Evolutionary conservation across 2,888 invertebrate genomes (phyloP), one percentile per base, ranked within the genome.

Genomic region (Penaeus monodon): DNA sequence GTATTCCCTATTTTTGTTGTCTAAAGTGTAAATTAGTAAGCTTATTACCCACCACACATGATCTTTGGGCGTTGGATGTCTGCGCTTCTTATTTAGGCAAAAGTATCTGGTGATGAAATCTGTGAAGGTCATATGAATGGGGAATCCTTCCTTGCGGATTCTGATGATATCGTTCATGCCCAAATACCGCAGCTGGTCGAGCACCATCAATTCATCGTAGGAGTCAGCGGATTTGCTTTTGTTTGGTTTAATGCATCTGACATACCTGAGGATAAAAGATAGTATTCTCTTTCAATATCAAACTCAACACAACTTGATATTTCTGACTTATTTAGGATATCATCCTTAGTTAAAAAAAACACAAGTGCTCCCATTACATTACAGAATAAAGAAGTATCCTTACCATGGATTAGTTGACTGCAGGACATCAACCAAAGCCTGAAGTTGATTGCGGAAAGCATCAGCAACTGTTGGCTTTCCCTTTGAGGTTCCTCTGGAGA

Each of bases 161-260:
- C 97, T 94, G 91, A 98, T 97, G 90, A 98, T 97, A 92, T 98
- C 97, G 92, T 97, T 94, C 97, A 98, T 97, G 89, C 97, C 98
- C 89, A 98, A 94, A 93, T 98, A 98, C 91, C 95, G 95, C 81
- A 98, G 93, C 92, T 98, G 98, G 91, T 97, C 97, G 91, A 96
- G 93, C 2, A 98, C 97, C 87, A 97, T 93, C 85, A 95, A 94
- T 87, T 95, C 95, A 92, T 95, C 96, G 93, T 96, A 98, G 91
- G 95, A 94, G 91, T 97, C 95, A 0, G 97, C 94, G 84, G 94
- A 94, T 92, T 98, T 98, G 91, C 95, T 94, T 92, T 96, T 95
- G 92, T 98, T 98, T 0, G 98, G 97, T 91, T 98, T 98, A 91
- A 98, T 97, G 92, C 98, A 98, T 76, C 98, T 94, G 65, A 97